Percentiles rank a stretch among this genome's conserved stretches.
These are phyloP conservation scores for Fringilla coelebs DNA, from an alignment of 2,797 vertebrate species.

Conservation along the genomic window DNA sequence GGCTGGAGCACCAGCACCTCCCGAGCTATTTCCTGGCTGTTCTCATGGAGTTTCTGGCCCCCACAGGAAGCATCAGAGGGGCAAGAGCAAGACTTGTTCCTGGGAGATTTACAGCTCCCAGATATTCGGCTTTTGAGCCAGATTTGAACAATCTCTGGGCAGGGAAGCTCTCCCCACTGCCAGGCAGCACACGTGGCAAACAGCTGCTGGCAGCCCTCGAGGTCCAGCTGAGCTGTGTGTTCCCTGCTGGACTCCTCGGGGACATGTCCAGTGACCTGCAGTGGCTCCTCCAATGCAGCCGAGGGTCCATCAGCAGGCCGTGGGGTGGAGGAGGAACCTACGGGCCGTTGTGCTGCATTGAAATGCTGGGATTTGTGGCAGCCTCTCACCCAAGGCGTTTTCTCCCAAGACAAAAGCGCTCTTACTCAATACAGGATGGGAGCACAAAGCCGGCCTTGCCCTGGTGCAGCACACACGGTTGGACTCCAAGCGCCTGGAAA, in stretches of 20 bases:
- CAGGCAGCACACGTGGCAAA: constrained; percentile 7
- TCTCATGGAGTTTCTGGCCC: neutral
- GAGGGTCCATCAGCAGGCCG: neutral
- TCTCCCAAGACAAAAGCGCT: constrained; percentile 42
- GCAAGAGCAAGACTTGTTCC: neutral
- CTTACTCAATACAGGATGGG: constrained; percentile 54
- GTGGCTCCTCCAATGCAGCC: neutral
- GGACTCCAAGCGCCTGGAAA: neutral
- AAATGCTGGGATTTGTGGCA: neutral
- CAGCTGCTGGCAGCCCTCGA: neutral
- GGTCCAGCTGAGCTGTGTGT: neutral
- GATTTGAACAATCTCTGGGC: neutral
- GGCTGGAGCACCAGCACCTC: neutral
- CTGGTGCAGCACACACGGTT: neutral
- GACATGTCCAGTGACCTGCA: neutral
- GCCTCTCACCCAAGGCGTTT: constrained; percentile 28
- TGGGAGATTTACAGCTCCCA: constrained; percentile 18
- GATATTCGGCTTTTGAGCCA: neutral
- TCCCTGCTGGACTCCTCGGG: neutral
- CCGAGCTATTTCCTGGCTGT: neutral
- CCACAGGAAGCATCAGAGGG: neutral
- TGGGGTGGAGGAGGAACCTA: neutral
- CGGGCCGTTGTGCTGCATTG: neutral
- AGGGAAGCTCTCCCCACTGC: neutral
- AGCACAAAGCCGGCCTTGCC: constrained; percentile 5